Evolutionary conservation across 1,140 invertebrate species (phyloP).

Genomic region (Latrodectus geometricus): DNA sequence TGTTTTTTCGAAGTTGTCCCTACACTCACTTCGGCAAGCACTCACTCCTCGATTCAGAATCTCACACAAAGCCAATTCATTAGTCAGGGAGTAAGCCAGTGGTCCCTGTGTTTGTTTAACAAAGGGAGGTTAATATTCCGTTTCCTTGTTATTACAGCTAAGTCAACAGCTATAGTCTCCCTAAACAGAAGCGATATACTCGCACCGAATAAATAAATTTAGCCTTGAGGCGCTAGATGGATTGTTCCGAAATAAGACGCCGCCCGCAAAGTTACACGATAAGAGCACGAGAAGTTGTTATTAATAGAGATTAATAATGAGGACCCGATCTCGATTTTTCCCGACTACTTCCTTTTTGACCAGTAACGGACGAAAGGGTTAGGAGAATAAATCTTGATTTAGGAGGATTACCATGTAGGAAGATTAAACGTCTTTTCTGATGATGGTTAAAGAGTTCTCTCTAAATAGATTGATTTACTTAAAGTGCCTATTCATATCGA

Average conservation of each 20-base stretch:
- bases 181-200: not conserved
- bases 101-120: not conserved
- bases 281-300: not conserved
- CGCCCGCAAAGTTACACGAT: not conserved
- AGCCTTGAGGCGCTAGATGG: not conserved
- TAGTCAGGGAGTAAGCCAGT: not conserved
- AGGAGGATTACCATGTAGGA: not conserved
- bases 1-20: not conserved
- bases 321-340: not conserved
- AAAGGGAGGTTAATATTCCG: constrained; percentile 4
- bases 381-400: not conserved
- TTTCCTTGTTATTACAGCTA: constrained; percentile 19
- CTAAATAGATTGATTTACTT: not conserved
- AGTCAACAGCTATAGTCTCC: constrained; percentile 4
- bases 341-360: not conserved
- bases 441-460: not conserved
- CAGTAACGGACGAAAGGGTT: not conserved
- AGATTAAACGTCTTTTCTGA: not conserved
- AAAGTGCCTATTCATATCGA: not conserved
- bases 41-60: not conserved
- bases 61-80: constrained; percentile 1
- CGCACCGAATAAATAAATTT: not conserved
- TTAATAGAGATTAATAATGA: constrained; percentile 3
- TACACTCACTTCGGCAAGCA: not conserved
- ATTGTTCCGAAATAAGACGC: constrained; percentile 11